Evolutionary conservation across 2,888 invertebrate genomes (phyloP), one percentile per base, ranked within the genome.

Genomic region (Drosophila neonasuta): DNA sequence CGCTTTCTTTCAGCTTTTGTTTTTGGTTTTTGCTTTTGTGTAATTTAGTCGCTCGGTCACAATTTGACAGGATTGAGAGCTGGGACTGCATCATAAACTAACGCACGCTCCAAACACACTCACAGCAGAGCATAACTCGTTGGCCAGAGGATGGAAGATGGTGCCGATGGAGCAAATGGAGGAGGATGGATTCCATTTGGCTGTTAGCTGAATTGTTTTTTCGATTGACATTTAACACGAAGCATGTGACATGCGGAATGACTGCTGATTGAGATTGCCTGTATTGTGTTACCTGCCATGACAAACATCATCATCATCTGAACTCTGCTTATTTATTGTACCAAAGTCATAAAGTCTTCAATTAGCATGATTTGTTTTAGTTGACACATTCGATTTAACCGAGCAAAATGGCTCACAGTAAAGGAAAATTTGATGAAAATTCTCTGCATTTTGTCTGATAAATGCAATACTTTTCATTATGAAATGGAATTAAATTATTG

Each of bases 21-120:
- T 20, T 56, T 58, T 55, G 55, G 11, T 17, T 34, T 54, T 30
- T 42, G 32, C 36, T 52, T 30, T 20, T 56, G 50, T 44, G 66
- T 66, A 52, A 81, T 66, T 71, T 63, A 55, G 55, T 20, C 57
- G 62, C n/a, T 64, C 50, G 52, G 29, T 57, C 29, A 44, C 58
- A 30, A 61, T 48, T 59, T 68, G 77, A 74, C 74, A 72, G 77
- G 57, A 74, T 50, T 60, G 77, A 60, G 68, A 56, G 55, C 49
- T 11, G 52, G 32, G 49, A 49, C 69, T 44, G 60, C 66, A 72
- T 62, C 62, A 71, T 60, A 73, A 75, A 65, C 71, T 60, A 65
- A 46, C 45, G 32, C 45, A 39, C 24, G n/a, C 36, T 36, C 36
- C 36, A 36, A 9, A 32, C 15, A 36, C 24, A 32, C 13, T 30